Evolutionary conservation across 2,113 vertebrate species (phyloP).

Genomic region (Galemys pyrenaicus): DNA sequence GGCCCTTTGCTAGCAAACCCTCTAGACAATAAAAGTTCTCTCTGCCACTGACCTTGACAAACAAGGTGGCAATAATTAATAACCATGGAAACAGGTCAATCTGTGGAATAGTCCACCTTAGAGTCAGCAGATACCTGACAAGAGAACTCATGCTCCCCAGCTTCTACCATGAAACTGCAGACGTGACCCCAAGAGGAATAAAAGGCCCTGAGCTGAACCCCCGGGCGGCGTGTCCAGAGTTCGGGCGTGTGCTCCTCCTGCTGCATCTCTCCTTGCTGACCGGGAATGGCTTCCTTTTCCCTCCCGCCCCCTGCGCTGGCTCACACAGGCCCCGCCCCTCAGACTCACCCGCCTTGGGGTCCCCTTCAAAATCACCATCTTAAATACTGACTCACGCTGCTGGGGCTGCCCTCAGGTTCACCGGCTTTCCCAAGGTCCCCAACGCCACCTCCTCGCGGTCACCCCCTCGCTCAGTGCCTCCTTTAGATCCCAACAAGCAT

Average conservation of each 20-base stretch:
- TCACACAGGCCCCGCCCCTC: neutral
- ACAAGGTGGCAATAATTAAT: neutral
- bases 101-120: neutral
- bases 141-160: neutral
- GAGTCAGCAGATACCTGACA: neutral
- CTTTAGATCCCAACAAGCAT: neutral
- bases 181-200: neutral
- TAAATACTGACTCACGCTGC: neutral
- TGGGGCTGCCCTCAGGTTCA: no score
- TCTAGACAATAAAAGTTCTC: neutral
- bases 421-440: neutral
- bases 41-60: neutral
- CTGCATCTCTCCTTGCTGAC: no score
- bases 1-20: neutral
- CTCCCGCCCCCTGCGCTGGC: no score
- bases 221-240: no score
- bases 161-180: neutral
- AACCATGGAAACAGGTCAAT: neutral
- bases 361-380: neutral
- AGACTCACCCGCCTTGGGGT: neutral
- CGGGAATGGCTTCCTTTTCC: no score
- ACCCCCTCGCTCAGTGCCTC: no score
- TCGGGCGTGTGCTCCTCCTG: no score
- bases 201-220: neutral
- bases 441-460: neutral